Percentiles rank a stretch among this genome's conserved stretches.
These are phyloP conservation scores for Loripinus fragilis DNA, from an alignment of 2,888 invertebrate genomes.

Conservation along the genomic window DNA sequence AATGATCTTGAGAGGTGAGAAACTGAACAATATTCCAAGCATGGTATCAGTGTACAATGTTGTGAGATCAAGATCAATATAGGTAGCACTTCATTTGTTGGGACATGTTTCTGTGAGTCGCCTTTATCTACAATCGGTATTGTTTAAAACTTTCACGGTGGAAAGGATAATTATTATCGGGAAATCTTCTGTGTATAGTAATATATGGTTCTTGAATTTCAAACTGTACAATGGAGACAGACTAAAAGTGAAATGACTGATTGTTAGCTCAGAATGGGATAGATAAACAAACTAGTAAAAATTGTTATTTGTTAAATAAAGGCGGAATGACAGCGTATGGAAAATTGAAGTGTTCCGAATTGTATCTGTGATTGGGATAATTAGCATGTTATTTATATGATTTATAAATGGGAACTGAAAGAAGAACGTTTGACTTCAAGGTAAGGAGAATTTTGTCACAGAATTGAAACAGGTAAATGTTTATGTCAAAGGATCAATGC, in stretches of 20 bases:
- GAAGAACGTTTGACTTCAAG: constrained; percentile 12
- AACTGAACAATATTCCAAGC: constrained; percentile 1
- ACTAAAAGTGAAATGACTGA: constrained; percentile 27
- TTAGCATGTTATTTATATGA: neutral
- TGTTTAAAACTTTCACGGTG: constrained; percentile 3
- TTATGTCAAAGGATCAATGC: no score
- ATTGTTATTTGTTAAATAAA: neutral
- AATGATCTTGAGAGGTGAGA: no score
- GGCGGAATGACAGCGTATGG: neutral
- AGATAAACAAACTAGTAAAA: neutral
- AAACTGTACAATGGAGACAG: constrained; percentile 21
- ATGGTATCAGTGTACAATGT: neutral
- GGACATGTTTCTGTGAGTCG: neutral
- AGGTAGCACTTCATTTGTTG: constrained; percentile 1
- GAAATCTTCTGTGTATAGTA: constrained; percentile 9
- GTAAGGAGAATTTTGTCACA: neutral
- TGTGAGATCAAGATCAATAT: neutral
- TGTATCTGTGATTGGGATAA: neutral
- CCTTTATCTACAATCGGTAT: constrained; percentile 1
- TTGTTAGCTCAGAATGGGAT: constrained; percentile 1
- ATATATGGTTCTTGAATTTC: constrained; percentile 32
- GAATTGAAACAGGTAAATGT: no score
- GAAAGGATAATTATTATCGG: neutral
- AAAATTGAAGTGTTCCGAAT: no score
- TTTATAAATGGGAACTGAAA: constrained; percentile 12